phyloP scores from a whole-genome alignment of 2,888 invertebrate species.

The Neocrepidodera transversa region DNA sequence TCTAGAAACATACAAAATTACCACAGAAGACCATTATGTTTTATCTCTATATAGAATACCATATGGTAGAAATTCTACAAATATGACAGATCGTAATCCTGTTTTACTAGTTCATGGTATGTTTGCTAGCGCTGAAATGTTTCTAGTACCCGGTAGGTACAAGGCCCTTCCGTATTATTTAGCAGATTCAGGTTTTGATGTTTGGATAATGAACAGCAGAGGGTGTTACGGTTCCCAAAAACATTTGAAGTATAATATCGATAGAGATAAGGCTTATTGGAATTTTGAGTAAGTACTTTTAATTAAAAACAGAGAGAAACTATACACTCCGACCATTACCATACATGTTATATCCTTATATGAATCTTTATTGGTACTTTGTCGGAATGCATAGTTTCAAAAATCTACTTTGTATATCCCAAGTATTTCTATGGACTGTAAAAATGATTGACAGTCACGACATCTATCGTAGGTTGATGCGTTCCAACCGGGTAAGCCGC shows the following conservation, averaged over 20 bases:
- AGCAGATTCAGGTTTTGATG: slow-evolving; percentile 74
- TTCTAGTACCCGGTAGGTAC: slow-evolving; percentile 72
- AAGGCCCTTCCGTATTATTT: slow-evolving; percentile 66
- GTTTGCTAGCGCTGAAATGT: slow-evolving; percentile 74
- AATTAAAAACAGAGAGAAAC: too few relatives aligned
- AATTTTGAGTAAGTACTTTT: slow-evolving; percentile 61
- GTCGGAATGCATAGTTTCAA: too few relatives aligned
- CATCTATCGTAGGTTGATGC: too few relatives aligned
- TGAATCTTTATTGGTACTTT: too few relatives aligned
- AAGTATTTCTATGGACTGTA: too few relatives aligned
- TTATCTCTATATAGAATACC: neutral
- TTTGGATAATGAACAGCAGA: slow-evolving; percentile 83
- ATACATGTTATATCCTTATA: too few relatives aligned
- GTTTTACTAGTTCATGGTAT: slow-evolving; percentile 75
- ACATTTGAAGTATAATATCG: slow-evolving; percentile 63
- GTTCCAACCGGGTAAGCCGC: too few relatives aligned
- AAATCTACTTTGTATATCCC: too few relatives aligned
- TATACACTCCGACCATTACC: too few relatives aligned
- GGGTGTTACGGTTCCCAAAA: slow-evolving; percentile 73
- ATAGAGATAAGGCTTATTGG: slow-evolving; percentile 64
- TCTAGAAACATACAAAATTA: neutral
- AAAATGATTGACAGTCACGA: too few relatives aligned
- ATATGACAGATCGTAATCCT: slow-evolving; percentile 60
- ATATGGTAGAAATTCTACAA: neutral
- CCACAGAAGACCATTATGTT: neutral